These are phyloP conservation scores for Urocolius indicus DNA, from an alignment of 2,113 vertebrate genomes.

Conservation along the genomic window DNA sequence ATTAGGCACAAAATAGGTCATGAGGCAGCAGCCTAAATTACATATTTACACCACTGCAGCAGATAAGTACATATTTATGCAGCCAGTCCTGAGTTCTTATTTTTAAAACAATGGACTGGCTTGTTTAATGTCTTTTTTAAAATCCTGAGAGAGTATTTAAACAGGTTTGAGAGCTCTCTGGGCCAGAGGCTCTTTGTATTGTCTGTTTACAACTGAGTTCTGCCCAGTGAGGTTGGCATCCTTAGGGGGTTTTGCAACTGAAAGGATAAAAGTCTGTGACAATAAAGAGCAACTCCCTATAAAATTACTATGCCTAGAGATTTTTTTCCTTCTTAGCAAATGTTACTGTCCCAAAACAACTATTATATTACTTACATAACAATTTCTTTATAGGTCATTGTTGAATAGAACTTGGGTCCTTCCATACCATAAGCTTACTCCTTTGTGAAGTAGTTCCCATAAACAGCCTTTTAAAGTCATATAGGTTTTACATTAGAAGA, in stretches of 20 bases:
- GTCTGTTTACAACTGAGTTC: not conserved
- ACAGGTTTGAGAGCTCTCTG: not conserved
- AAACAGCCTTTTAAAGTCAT: not conserved
- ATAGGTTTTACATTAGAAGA: not conserved
- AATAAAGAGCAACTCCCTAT: not conserved
- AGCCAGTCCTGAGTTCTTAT: not conserved
- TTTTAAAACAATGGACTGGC: not conserved
- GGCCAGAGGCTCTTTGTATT: not conserved
- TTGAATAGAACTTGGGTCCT: not conserved
- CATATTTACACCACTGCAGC: not conserved
- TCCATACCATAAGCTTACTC: not conserved
- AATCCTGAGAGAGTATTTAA: not conserved
- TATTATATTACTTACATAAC: not conserved
- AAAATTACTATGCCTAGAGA: not conserved
- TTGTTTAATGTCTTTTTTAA: not conserved
- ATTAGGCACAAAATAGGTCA: slow-evolving; percentile 28
- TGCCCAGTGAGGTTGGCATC: not conserved
- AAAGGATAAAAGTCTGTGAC: not conserved
- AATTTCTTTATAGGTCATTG: not conserved
- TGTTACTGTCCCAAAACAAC: not conserved
- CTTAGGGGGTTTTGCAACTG: not conserved
- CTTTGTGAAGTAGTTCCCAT: not conserved
- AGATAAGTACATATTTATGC: not conserved
- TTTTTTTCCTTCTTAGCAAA: not conserved
- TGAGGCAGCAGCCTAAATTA: slow-evolving; percentile 30